Conservation (phyloP, 2,113 vertebrate species). For the Strix aluco region DNA sequence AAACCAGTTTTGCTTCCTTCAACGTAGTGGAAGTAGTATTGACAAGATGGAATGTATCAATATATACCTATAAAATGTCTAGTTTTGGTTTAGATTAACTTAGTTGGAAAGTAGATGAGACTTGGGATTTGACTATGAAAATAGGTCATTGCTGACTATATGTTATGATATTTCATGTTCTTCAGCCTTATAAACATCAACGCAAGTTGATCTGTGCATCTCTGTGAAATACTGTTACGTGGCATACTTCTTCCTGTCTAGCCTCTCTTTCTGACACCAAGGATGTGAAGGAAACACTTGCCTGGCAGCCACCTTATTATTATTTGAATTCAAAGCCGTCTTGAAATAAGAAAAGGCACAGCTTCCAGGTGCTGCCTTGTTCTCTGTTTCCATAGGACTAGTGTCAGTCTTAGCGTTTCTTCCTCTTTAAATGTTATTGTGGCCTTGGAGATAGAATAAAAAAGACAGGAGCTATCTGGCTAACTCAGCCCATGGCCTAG, state of each 20-base stretch:
- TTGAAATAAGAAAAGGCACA: neutral
- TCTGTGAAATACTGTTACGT: neutral
- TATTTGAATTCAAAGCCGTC: neutral
- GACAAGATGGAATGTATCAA: neutral
- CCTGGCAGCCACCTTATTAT: neutral
- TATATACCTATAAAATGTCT: neutral
- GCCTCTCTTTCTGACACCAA: neutral
- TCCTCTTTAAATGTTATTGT: neutral
- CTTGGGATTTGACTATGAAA: neutral
- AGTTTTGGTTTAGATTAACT: neutral
- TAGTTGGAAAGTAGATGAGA: neutral
- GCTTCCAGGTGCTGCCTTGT: neutral
- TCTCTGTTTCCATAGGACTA: neutral
- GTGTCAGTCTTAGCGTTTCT: neutral
- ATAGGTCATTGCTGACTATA: neutral
- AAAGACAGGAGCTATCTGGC: neutral
- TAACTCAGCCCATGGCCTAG: neutral
- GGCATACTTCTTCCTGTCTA: neutral
- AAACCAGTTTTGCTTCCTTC: neutral
- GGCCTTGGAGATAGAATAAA: neutral
- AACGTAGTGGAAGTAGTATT: fast-evolving
- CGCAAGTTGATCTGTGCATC: neutral
- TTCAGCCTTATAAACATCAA: neutral
- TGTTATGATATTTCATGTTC: neutral
- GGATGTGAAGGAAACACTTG: neutral